Evolutionary conservation across 1,140 invertebrate species (phyloP).

Genomic region (Bombyx mandarina): DNA sequence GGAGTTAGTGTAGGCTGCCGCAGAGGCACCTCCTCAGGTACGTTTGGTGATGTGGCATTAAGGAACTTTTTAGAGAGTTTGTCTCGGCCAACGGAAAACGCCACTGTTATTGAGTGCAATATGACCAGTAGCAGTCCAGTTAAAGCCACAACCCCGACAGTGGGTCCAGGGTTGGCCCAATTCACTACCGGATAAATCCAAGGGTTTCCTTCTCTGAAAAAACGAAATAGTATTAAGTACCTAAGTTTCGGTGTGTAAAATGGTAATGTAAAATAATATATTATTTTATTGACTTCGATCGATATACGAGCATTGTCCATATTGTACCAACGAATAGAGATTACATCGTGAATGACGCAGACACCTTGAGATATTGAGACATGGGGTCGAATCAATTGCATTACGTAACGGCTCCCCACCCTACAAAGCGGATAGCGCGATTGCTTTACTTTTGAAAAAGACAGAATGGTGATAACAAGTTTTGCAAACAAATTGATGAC

Average conservation of each 20-base stretch:
- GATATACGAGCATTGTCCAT: too few relatives aligned
- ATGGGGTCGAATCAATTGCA: too few relatives aligned
- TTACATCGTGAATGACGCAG: too few relatives aligned
- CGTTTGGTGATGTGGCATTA: constrained; percentile 15
- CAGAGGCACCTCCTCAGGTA: constrained; percentile 35
- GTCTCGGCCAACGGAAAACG: constrained; percentile 31
- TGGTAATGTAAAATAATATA: too few relatives aligned
- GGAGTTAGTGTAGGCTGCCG: constrained; percentile 12
- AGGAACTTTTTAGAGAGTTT: constrained; percentile 23
- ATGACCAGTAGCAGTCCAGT: constrained; percentile 37
- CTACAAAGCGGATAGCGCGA: too few relatives aligned
- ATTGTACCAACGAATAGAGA: too few relatives aligned
- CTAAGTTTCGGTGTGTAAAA: not conserved
- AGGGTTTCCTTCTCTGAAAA: constrained; percentile 49
- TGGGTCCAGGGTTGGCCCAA: constrained; percentile 38
- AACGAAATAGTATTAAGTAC: not conserved
- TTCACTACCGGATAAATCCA: constrained; percentile 57
- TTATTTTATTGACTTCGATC: too few relatives aligned
- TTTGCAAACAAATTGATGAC: too few relatives aligned
- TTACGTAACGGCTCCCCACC: too few relatives aligned
- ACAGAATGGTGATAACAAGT: too few relatives aligned
- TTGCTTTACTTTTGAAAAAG: too few relatives aligned
- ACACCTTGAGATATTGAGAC: too few relatives aligned
- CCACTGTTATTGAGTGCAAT: constrained; percentile 37
- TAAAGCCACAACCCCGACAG: constrained; percentile 25